Evolutionary conservation across 2,888 invertebrate genomes (phyloP).

Genomic region (Bedellia somnulentella): DNA sequence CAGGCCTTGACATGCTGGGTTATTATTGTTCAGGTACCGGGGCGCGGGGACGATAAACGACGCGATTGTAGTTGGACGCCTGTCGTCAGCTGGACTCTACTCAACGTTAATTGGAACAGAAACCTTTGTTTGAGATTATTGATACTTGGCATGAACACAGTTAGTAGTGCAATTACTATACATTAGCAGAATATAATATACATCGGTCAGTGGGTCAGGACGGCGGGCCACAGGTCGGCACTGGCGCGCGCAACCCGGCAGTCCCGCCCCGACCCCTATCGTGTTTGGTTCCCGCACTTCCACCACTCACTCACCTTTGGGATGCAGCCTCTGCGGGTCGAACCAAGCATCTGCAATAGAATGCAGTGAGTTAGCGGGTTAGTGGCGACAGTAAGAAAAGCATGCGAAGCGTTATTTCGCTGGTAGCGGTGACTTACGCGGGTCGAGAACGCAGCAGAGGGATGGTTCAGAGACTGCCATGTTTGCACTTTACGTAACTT

Average conservation of each 20-base stretch:
- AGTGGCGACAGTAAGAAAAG: conserved; percentile 49
- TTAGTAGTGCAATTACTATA: too few relatives aligned
- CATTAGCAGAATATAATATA: too few relatives aligned
- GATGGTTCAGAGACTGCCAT: conserved; percentile 52
- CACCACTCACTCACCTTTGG: conserved; percentile 73
- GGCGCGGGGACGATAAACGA: conserved; percentile 5
- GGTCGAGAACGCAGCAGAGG: conserved; percentile 51
- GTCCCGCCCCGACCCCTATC: too few relatives aligned
- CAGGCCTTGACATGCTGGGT: conserved; percentile 23
- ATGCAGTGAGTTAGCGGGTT: conserved; percentile 59
- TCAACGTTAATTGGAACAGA: too few relatives aligned
- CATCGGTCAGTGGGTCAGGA: conserved; percentile 17
- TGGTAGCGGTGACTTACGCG: conserved; percentile 32
- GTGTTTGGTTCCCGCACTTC: conserved; percentile 18
- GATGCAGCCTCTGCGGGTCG: conserved; percentile 89
- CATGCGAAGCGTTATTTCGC: conserved; percentile 26
- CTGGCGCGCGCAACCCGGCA: conserved; percentile 16
- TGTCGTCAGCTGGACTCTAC: conserved; percentile 6
- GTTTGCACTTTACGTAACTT: conserved; percentile 52
- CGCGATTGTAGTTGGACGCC: conserved; percentile 3
- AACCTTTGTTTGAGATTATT: too few relatives aligned
- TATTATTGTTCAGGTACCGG: conserved; percentile 23
- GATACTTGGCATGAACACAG: too few relatives aligned
- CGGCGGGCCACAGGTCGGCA: conserved; percentile 10
- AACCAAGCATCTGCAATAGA: conserved; percentile 91